Evolutionary conservation across 2,113 vertebrate genomes (phyloP), one percentile per base, ranked within the genome.

Genomic region (Pangasianodon hypophthalmus): DNA sequence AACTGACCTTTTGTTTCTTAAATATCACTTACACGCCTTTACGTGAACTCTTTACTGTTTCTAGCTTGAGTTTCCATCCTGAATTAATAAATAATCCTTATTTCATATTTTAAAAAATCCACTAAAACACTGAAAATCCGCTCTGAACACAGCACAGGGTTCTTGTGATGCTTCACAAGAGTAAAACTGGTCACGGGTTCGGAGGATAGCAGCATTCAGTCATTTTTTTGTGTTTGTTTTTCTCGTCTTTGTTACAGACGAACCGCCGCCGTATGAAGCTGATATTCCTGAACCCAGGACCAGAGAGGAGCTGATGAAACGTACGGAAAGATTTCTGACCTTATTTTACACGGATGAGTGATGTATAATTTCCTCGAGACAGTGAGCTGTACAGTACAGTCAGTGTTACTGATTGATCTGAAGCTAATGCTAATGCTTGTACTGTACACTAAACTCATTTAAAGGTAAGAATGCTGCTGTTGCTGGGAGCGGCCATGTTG

Each of bases 221-320:
- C 26, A 5, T 69, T 32, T 37, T 7, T 73, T 6, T 75, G 44
- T 79, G 44, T 48, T 79, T 77, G 44, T 75, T 79, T 77, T 21
- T 75, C 2, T 46, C 77, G 14, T 82, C 14, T 91, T 18, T 21
- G 32, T 91, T 87, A 62, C 92, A 96, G 95, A 82, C 60, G 94
- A 92, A 69, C 82, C 88, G 67, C 95, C 93, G 0, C 90, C 91
- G 0, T 96, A 96, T 29, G 96, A 96, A 29, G 93, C 96, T 3
- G 93, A 95, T 26, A 87, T 96, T 90, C 94, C 95, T 0, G 96
- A 96, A 79, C 96, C 96, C 6, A 94, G 88, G 58, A 95, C 93
- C 90, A 93, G 96, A 88, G 94, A 93, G 0, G 96, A 96, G 80
- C 94, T 96, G 87, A 90, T 96, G 88, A 95, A 96, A 91, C 79